Conservation (phyloP, 2,113 vertebrate genomes). For the Connochaetes taurinus region DNA sequence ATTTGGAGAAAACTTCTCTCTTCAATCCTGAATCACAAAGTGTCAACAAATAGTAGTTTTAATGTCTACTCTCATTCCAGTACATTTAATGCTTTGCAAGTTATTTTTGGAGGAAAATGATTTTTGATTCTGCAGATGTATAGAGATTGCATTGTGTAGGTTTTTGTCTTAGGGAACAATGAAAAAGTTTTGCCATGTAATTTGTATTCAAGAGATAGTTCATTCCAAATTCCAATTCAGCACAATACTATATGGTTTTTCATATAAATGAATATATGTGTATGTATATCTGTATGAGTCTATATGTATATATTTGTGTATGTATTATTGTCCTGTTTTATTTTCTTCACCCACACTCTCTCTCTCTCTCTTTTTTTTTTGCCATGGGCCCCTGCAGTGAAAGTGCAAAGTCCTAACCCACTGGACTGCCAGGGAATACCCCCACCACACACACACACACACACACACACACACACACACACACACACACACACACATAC, state of each 20-base stretch:
- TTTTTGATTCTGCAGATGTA: constrained; percentile 68
- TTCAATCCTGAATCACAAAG: constrained; percentile 71
- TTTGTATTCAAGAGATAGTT: constrained; percentile 38
- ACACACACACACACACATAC: too few relatives aligned
- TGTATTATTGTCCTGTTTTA: not conserved
- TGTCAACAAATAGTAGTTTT: constrained; percentile 58
- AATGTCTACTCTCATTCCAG: constrained; percentile 12
- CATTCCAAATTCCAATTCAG: not conserved
- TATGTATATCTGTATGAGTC: not conserved
- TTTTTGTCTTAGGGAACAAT: constrained; percentile 69
- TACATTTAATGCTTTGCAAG: constrained; percentile 15
- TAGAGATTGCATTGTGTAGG: constrained; percentile 53
- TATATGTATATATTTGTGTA: not conserved
- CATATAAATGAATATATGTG: not conserved
- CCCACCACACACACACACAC: not conserved
- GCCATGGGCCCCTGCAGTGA: not conserved
- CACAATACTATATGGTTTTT: not conserved
- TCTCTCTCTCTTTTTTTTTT: not conserved
- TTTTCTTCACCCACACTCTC: not conserved
- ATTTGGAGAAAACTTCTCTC: constrained; percentile 77
- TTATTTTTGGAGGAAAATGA: constrained; percentile 62
- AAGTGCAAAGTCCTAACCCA: not conserved
- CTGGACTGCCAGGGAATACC: not conserved
- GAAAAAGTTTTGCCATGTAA: constrained; percentile 46
- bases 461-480: too few relatives aligned